Conservation (phyloP, 2,797 vertebrate genomes). For the Petrocephalus schoutedeni region DNA sequence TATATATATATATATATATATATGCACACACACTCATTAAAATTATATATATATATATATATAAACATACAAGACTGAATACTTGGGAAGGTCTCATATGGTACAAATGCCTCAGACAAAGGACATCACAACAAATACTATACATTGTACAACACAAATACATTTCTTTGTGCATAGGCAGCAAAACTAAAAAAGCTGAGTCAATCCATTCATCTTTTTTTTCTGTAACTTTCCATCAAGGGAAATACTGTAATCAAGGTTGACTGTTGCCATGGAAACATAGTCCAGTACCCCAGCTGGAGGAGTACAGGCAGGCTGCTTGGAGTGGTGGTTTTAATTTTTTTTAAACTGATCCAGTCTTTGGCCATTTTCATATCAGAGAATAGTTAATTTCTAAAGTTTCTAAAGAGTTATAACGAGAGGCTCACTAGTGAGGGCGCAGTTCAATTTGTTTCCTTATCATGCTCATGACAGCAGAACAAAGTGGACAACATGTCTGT, state of each 20-base stretch:
- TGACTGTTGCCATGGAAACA: constrained; percentile 53
- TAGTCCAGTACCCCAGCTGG: constrained; percentile 37
- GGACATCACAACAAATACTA: constrained; percentile 25
- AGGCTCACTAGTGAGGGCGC: not conserved
- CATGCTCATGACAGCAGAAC: not conserved
- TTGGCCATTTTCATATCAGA: not conserved
- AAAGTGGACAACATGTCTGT: not conserved
- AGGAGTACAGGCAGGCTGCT: constrained; percentile 20
- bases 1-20: too few relatives aligned
- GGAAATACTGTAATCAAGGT: constrained; percentile 22
- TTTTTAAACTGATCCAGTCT: not conserved
- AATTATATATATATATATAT: too few relatives aligned
- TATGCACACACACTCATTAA: too few relatives aligned
- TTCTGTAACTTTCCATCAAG: constrained; percentile 32
- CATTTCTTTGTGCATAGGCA: constrained; percentile 18
- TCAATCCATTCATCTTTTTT: constrained; percentile 40
- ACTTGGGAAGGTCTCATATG: constrained; percentile 47
- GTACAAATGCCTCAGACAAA: not conserved
- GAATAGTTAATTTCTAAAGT: not conserved
- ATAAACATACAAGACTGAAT: constrained; percentile 51
- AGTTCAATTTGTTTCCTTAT: not conserved
- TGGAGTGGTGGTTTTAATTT: not conserved
- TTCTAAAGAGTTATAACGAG: not conserved
- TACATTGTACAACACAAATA: constrained; percentile 27
- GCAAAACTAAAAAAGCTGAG: constrained; percentile 49